Evolutionary conservation across 92 coral and sea anemone genomes (phyloP).

Genomic region (Nematostella vectensis): DNA sequence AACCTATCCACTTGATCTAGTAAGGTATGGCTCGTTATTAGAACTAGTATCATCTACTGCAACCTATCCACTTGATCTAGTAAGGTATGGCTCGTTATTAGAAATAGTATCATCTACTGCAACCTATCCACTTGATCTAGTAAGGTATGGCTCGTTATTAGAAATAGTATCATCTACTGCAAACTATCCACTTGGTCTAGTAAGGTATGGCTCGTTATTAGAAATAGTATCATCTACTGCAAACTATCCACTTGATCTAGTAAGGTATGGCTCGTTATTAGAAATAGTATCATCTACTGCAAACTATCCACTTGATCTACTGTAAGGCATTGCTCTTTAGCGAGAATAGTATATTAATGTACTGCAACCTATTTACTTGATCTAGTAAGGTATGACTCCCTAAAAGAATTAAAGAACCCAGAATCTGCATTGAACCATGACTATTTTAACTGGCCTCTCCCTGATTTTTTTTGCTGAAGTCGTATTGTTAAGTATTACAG

Average conservation of each 20-base stretch:
- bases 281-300: constrained; percentile 48
- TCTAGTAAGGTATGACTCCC: too few relatives aligned
- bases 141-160: constrained; percentile 42
- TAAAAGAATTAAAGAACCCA: too few relatives aligned
- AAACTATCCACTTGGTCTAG: constrained; percentile 60
- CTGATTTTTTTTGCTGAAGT: too few relatives aligned
- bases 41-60: constrained; percentile 49
- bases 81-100: constrained; percentile 42
- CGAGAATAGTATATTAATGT: constrained; percentile 33
- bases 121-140: constrained; percentile 63
- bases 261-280: constrained; percentile 23
- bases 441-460: too few relatives aligned
- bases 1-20: constrained; percentile 63
- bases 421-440: too few relatives aligned
- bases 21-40: constrained; percentile 42
- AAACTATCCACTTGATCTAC: constrained; percentile 53
- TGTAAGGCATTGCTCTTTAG: constrained; percentile 25
- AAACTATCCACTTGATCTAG: constrained; percentile 55
- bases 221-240: constrained; percentile 48
- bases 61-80: constrained; percentile 63
- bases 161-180: constrained; percentile 50
- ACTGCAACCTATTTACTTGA: constrained; percentile 56
- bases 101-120: constrained; percentile 50
- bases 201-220: constrained; percentile 25
- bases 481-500: too few relatives aligned